These are phyloP conservation scores for Phanerotoma sp. DNA, from an alignment of 2,888 invertebrate species.

Conservation along the genomic window DNA sequence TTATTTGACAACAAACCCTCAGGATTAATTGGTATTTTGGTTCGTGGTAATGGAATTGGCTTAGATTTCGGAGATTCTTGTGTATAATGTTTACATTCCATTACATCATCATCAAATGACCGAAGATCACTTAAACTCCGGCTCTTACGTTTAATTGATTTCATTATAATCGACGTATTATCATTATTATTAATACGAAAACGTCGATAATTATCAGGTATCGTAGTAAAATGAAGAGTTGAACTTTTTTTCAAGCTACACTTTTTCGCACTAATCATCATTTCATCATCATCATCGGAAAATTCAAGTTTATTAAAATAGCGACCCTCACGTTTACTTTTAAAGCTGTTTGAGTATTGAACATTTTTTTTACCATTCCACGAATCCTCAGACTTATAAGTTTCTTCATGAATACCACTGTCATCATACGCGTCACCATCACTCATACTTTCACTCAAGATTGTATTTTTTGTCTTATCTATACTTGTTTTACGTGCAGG, in stretches of 20 bases:
- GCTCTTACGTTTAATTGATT: slow-evolving; percentile 37
- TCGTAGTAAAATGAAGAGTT: slow-evolving; percentile 32
- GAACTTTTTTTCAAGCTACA: slow-evolving; percentile 32
- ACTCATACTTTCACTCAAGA: slow-evolving; percentile 1
- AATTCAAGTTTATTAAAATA: slow-evolving; percentile 14
- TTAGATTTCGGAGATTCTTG: slow-evolving; percentile 18
- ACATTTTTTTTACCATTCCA: slow-evolving; percentile 28
- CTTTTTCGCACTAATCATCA: slow-evolving; percentile 3
- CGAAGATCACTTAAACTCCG: slow-evolving; percentile 44
- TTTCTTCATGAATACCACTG: slow-evolving; percentile 32
- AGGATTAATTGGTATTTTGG: slow-evolving; percentile 27
- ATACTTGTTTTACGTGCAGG: slow-evolving; percentile 37
- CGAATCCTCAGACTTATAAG: slow-evolving; percentile 41
- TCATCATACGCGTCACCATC: slow-evolving; percentile 2
- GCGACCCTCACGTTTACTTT: slow-evolving; percentile 32
- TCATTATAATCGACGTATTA: slow-evolving; percentile 1
- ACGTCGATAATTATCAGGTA: slow-evolving; percentile 34
- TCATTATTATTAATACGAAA: slow-evolving; percentile 24
- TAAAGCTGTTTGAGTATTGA: slow-evolving; percentile 35
- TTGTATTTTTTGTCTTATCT: slow-evolving; percentile 4
- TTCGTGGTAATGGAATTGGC: slow-evolving; percentile 38
- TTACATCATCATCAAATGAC: slow-evolving; percentile 29
- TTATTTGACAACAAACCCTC: background rate
- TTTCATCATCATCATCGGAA: slow-evolving; percentile 5
- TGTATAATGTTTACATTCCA: background rate